These are phyloP conservation scores for Tilapia sparmanii DNA, from an alignment of 2,113 vertebrate genomes.

Conservation along the genomic window DNA sequence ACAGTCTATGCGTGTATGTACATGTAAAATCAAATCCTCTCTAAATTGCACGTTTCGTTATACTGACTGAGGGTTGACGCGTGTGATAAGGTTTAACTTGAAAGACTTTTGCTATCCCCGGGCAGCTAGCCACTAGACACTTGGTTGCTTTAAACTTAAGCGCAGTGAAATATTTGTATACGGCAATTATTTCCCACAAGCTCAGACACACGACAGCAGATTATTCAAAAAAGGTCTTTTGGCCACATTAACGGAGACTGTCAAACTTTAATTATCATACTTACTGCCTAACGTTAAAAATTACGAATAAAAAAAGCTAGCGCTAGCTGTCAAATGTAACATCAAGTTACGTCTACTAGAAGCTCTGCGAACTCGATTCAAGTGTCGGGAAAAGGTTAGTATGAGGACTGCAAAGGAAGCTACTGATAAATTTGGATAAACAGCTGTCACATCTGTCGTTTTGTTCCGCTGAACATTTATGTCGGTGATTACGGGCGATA, in stretches of 20 bases:
- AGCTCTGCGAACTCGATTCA: not conserved
- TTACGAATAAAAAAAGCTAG: constrained; percentile 23
- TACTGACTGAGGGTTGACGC: not conserved
- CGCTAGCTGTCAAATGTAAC: not conserved
- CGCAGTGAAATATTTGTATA: not conserved
- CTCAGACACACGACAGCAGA: not conserved
- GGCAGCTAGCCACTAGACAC: not conserved
- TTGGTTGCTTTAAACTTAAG: not conserved
- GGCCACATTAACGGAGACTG: not conserved
- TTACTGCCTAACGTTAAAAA: not conserved
- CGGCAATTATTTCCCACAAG: not conserved
- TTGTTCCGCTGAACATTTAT: not conserved
- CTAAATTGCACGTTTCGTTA: not conserved
- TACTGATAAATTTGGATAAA: not conserved
- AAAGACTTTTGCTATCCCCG: not conserved
- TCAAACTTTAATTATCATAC: not conserved
- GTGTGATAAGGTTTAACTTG: not conserved
- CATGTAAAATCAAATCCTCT: not conserved
- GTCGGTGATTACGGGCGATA: not conserved
- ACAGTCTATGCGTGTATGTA: not conserved
- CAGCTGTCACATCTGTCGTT: not conserved
- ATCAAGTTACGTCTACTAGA: not conserved
- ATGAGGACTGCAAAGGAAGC: not conserved
- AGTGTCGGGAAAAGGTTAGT: not conserved
- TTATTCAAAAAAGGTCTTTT: accelerated